phyloP scores from a whole-genome alignment of 1,140 invertebrate species.

The Lasioglossum albipes region DNA sequence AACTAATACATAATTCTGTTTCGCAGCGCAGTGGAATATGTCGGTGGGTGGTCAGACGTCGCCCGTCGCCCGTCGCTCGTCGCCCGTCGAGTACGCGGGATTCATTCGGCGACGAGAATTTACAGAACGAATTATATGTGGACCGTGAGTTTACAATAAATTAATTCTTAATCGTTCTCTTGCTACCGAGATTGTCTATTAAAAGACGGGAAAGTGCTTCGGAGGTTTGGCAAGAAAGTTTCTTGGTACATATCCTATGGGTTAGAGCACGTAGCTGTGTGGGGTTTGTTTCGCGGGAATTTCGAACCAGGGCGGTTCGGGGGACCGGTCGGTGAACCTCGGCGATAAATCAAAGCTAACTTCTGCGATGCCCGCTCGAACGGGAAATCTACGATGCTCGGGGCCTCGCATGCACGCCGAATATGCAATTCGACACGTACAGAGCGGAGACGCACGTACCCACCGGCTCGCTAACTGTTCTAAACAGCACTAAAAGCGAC shows the following conservation, averaged over 20 bases:
- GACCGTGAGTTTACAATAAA: too few relatives aligned
- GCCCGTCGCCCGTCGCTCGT: too few relatives aligned
- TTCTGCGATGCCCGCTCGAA: slow-evolving; percentile 36
- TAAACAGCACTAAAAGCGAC: slow-evolving; percentile 21
- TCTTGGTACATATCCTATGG: background rate
- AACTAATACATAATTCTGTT: too few relatives aligned
- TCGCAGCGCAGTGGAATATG: too few relatives aligned
- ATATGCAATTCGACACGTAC: slow-evolving; percentile 54
- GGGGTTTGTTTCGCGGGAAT: slow-evolving; percentile 29
- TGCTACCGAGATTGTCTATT: too few relatives aligned
- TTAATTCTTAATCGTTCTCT: too few relatives aligned
- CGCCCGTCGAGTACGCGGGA: too few relatives aligned
- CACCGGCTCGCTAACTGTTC: slow-evolving; percentile 34
- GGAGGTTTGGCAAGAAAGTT: background rate
- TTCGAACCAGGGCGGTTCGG: slow-evolving; percentile 7
- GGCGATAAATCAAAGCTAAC: slow-evolving; percentile 54
- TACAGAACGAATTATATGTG: too few relatives aligned
- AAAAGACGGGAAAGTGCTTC: too few relatives aligned
- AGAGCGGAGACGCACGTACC: slow-evolving; percentile 39
- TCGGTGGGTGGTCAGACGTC: too few relatives aligned
- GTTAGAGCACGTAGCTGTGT: slow-evolving; percentile 9
- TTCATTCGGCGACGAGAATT: too few relatives aligned
- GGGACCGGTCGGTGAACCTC: slow-evolving; percentile 22
- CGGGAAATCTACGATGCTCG: background rate
- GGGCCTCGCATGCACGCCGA: slow-evolving; percentile 17